Evolutionary conservation across 1,140 invertebrate species (phyloP), one percentile per base, ranked within the genome.

Genomic region (Aethina tumida): DNA sequence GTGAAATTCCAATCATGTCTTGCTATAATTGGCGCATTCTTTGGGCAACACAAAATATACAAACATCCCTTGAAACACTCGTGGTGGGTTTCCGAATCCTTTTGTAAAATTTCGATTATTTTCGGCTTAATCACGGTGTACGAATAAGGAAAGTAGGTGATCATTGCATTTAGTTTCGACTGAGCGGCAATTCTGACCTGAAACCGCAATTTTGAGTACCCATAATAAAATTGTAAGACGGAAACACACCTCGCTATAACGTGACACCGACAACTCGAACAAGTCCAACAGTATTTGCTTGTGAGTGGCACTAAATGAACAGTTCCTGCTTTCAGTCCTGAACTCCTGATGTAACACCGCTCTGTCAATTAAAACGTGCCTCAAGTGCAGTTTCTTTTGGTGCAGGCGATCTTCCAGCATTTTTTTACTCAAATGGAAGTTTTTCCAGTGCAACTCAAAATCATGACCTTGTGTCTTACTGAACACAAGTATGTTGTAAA

Each of bases 61-160:
- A 95, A 59, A 5, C 76, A 73, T 19, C 89, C 89, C 67, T 90
- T 88, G 41, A 85, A 80, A 27, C 75, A 68, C 49, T 88, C 79
- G 56, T 83, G 78, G 51, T 77, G 57, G 30, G 65, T 56, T 22
- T 70, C 67, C 1, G 71, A 66, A 59, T 81, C 71, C 27, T 66
- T 63, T 10, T 59, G 47, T 5, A 89, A 60, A 37, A 73, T 68
- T 18, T 74, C 59, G 3, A 79, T 52, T 10, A 89, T 56, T 22
- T 70, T 56, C 6, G 75, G 68, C 9, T 78, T 46, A 6, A 86
- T 45, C 4, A 72, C 45, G 8, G 59, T 60, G 53, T 74, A 79
- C 2, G 77, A 77, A 52, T 71, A 75, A 2, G 74, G 65, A 55
- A 74, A 82, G 32, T 41, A 61, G 47, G 44, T 70, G 60, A 51